A percentile compares a stretch with the other conserved stretches of the same genome.
Evolutionary conservation across 2,888 invertebrate genomes (phyloP).

Genomic region (Diploptera punctata): DNA sequence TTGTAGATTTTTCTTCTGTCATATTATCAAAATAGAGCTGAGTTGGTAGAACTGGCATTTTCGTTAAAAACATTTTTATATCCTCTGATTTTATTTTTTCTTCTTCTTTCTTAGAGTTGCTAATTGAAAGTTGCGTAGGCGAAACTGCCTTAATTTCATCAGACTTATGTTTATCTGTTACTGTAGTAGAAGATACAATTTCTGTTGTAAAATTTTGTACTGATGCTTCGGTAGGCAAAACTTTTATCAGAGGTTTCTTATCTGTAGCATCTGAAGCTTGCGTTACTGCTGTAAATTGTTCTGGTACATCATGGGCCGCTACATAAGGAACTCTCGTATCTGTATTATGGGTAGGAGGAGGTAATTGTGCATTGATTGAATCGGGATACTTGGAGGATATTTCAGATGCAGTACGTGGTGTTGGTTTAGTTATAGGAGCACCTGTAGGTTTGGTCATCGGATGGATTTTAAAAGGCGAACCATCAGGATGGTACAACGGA

Average conservation of each 20-base stretch:
- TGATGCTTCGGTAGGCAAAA: no score
- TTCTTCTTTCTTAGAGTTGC: no score
- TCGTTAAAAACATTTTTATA: no score
- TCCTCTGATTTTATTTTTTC: no score
- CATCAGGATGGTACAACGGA: slow-evolving; percentile 53
- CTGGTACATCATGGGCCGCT: slow-evolving; percentile 45
- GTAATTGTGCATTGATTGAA: slow-evolving; percentile 53
- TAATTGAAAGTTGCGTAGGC: no score
- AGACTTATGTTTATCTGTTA: no score
- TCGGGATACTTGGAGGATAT: slow-evolving; percentile 46
- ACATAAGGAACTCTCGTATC: slow-evolving; percentile 48
- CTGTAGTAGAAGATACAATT: no score
- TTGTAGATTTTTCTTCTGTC: no score
- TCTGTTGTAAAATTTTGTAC: no score
- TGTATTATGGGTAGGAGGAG: slow-evolving; percentile 50
- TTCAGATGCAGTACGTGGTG: slow-evolving; percentile 36
- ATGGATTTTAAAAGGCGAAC: slow-evolving; percentile 53
- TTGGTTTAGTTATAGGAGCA: background rate
- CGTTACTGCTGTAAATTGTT: slow-evolving; percentile 13
- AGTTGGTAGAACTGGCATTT: no score
- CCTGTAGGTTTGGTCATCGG: background rate
- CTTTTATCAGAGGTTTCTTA: background rate
- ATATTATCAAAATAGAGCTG: no score
- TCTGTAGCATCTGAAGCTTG: slow-evolving; percentile 44
- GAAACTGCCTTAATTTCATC: no score